Conservation (phyloP, 2,888 invertebrate genomes). For the Torymus texanus region DNA sequence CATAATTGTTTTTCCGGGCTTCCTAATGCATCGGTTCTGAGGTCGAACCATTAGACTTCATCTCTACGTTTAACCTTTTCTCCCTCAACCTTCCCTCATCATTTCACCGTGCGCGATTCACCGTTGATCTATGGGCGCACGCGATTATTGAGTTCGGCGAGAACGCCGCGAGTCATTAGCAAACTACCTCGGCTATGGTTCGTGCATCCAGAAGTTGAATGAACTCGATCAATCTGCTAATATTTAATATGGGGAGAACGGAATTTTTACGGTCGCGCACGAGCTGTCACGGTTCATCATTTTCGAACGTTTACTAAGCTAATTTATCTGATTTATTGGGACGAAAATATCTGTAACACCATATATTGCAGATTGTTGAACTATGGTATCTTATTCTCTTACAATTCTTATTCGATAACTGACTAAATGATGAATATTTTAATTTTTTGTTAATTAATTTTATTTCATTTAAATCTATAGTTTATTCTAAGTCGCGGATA, state of each 20-base stretch:
- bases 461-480: too few relatives aligned
- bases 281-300: neutral
- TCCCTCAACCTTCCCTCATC: constrained; percentile 33
- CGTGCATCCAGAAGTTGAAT: constrained; percentile 2
- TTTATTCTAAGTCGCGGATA: too few relatives aligned
- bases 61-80: constrained; percentile 60
- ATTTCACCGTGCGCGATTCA: constrained; percentile 49
- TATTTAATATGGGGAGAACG: neutral
- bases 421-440: too few relatives aligned
- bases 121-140: constrained; percentile 53
- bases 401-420: too few relatives aligned
- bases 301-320: constrained; percentile 22
- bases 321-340: constrained; percentile 36
- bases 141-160: constrained; percentile 56
- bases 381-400: too few relatives aligned
- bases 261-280: constrained; percentile 14
- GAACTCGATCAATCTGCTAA: constrained; percentile 34
- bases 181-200: neutral
- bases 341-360: constrained; percentile 2
- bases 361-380: neutral
- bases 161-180: constrained; percentile 47
- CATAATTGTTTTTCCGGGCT: constrained; percentile 38
- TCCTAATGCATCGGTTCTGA: constrained; percentile 16
- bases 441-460: too few relatives aligned
- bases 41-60: constrained; percentile 41